Evolutionary conservation across 2,797 vertebrate genomes (phyloP), one percentile per base, ranked within the genome.

Genomic region (Phrynocephalus guinanensis): DNA sequence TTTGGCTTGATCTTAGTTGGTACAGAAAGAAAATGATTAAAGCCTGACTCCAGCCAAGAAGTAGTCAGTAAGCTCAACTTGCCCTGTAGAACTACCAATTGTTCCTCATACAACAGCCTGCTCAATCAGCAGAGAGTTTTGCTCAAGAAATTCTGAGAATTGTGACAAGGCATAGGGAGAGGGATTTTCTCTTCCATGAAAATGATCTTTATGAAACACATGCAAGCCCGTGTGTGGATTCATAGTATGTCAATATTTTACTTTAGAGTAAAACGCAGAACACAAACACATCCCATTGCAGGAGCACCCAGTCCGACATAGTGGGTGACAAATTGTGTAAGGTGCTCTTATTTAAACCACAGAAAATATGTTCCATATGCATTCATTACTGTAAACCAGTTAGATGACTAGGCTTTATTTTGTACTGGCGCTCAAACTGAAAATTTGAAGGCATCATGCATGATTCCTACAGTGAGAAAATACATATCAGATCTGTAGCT

Each of bases 1-100:
- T 28, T 1, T 0, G 56, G 70, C 11, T 24, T 87, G 48, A 91
- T 84, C 82, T 73, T 77, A 87, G 7, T 33, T 82, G 48, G 13
- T 86, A 48, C 76, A 89, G 86, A 82, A 33, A 76, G n/a, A 93
- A 84, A 88, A 2, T 4, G 83, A 84, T 83, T 3, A 28, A 67
- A 0, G 0, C 11, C 30, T 15, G 22, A 56, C 22, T 73, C 9
- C 2, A 20, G 26, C 44, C 66, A 70, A 9, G 28, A 30, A 48
- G 67, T 52, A 50, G 28, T 56, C 82, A 33, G 33, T 56, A 56
- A 83, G 10, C 68, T 83, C 33, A 10, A 83, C 28, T n/a, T 33
- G 50, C 0, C 68, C 1, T 72, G n/a, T n/a, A 72, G n/a, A 83
- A 52, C 48, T 30, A 52, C 30, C 18, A 48, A 2, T 72, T 72